These are phyloP conservation scores for Pao palembangensis DNA, from an alignment of 2,113 vertebrate species.

Conservation along the genomic window DNA sequence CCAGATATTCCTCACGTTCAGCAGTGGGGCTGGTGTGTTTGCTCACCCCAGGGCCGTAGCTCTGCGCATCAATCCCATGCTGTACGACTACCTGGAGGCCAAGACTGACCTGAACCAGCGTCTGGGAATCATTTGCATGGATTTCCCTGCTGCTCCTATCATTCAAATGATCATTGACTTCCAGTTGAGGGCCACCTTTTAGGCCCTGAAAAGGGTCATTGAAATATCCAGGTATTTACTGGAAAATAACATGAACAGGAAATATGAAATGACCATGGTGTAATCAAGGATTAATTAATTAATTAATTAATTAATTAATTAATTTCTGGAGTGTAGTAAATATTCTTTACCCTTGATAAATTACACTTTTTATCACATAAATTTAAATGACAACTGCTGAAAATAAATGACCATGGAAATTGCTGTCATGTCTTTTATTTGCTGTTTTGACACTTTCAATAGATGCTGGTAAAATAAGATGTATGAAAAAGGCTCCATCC, in stretches of 20 bases:
- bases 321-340: no score
- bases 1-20: slow-evolving; percentile 79
- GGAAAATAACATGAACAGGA: background rate
- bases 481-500: no score
- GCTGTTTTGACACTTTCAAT: no score
- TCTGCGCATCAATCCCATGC: slow-evolving; percentile 67
- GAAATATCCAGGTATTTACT: slow-evolving; percentile 5
- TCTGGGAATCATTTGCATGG: slow-evolving; percentile 80
- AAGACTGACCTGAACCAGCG: slow-evolving; percentile 45
- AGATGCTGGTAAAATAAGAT: no score
- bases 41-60: slow-evolving; percentile 75
- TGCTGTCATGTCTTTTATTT: background rate
- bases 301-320: no score
- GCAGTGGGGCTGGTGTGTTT: slow-evolving; percentile 79
- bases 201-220: background rate
- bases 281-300: no score
- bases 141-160: slow-evolving; percentile 76
- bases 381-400: background rate
- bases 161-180: slow-evolving; percentile 76
- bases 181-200: slow-evolving; percentile 49
- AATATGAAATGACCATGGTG: no score
- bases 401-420: slow-evolving; percentile 12
- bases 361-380: background rate
- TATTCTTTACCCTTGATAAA: background rate
- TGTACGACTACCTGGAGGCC: slow-evolving; percentile 69